Evolutionary conservation across 2,888 invertebrate genomes (phyloP).

Genomic region (Noctua fimbriata): DNA sequence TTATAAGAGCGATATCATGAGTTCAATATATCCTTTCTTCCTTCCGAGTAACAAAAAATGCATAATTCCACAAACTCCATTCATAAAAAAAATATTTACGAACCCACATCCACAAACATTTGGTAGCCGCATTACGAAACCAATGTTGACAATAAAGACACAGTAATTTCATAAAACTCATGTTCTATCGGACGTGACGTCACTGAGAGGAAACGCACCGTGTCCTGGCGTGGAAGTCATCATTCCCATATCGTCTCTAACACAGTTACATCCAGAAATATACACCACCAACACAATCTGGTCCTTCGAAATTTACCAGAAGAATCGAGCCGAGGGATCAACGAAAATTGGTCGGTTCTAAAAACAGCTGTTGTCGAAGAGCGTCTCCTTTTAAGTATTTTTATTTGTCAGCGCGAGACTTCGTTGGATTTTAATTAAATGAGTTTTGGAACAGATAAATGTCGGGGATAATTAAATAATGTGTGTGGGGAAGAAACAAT

Average conservation of each 20-base stretch:
- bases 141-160: slow-evolving; percentile 53
- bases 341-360: slow-evolving; percentile 78
- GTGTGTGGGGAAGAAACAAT: slow-evolving; percentile 40
- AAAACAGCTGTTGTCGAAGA: slow-evolving; percentile 87
- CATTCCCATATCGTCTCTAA: slow-evolving; percentile 85
- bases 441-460: slow-evolving; percentile 52
- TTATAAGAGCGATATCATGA: background rate
- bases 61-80: background rate
- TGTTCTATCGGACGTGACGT: slow-evolving; percentile 82
- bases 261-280: slow-evolving; percentile 84
- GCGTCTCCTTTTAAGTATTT: slow-evolving; percentile 78
- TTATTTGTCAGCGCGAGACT: slow-evolving; percentile 75
- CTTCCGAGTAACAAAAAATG: background rate
- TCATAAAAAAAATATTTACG: slow-evolving; percentile 13
- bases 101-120: slow-evolving; percentile 45
- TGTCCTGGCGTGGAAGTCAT: slow-evolving; percentile 84
- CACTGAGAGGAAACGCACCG: slow-evolving; percentile 83
- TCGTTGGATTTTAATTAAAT: slow-evolving; percentile 62
- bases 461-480: slow-evolving; percentile 51
- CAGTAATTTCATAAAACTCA: slow-evolving; percentile 59
- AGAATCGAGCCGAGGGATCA: slow-evolving; percentile 68
- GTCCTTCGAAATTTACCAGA: slow-evolving; percentile 51
- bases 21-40: background rate
- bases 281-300: slow-evolving; percentile 65
- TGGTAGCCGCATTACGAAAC: slow-evolving; percentile 33